Conservation (phyloP, 2,797 vertebrate genomes). For the Acestrorhynchus altus region DNA sequence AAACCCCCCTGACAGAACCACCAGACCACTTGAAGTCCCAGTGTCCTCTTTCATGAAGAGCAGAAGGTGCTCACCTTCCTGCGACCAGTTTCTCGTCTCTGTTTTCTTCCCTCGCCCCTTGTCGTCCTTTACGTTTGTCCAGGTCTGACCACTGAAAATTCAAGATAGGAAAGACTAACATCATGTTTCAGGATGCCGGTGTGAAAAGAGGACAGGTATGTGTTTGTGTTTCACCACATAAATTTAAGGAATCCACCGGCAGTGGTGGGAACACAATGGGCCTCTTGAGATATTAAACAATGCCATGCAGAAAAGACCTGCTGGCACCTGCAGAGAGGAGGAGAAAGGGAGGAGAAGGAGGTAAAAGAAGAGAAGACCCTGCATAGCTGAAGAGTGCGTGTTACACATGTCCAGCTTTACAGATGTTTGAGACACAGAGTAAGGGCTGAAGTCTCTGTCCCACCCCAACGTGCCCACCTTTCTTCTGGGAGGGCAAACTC, state of each 20-base stretch:
- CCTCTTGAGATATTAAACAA: conserved; percentile 16
- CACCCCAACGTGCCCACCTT: too few species aligned
- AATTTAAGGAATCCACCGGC: not conserved
- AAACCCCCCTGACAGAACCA: too few species aligned
- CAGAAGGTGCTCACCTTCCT: too few species aligned
- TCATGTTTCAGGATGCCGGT: not conserved
- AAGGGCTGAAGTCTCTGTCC: too few species aligned
- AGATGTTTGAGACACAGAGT: too few species aligned
- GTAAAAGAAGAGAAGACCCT: not conserved
- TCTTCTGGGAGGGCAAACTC: too few species aligned
- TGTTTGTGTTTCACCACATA: not conserved
- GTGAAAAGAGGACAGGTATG: not conserved
- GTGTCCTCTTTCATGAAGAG: too few species aligned
- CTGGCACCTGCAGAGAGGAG: conserved; percentile 25
- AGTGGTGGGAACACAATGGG: conserved; percentile 11
- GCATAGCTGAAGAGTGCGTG: not conserved
- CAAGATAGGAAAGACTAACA: not conserved
- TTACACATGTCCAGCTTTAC: too few species aligned
- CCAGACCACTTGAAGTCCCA: too few species aligned
- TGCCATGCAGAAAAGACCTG: conserved; percentile 14
- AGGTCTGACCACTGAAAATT: not conserved
- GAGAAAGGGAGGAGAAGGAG: conserved; percentile 9
- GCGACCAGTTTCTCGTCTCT: too few species aligned
- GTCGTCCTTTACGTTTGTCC: too few species aligned
- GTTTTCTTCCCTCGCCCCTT: too few species aligned